phyloP scores from a whole-genome alignment of 2,113 vertebrate genomes.

The Neotragus moschatus region DNA sequence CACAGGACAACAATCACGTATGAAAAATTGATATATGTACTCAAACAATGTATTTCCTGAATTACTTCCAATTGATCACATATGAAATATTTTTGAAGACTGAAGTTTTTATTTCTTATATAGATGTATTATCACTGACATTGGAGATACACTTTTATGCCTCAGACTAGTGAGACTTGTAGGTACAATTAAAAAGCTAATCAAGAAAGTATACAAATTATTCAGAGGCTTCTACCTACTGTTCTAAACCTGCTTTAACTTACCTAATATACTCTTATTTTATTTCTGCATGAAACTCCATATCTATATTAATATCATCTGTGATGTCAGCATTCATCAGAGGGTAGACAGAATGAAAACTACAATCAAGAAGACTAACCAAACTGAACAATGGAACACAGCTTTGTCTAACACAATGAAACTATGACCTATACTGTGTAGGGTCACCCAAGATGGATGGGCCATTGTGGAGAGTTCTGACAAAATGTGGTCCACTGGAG shows the following conservation, averaged over 20 bases:
- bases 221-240: not conserved
- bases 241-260: not conserved
- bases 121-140: not conserved
- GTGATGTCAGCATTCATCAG: not conserved
- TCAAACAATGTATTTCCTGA: not conserved
- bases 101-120: not conserved
- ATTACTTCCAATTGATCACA: not conserved
- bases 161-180: not conserved
- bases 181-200: not conserved
- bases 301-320: not conserved
- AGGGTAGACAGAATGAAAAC: not conserved
- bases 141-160: not conserved
- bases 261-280: not conserved
- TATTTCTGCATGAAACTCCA: not conserved
- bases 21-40: not conserved
- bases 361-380: not conserved
- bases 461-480: not conserved
- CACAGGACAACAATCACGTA: not conserved
- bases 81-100: not conserved
- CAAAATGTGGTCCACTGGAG: not conserved
- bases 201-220: not conserved
- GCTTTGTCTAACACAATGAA: not conserved
- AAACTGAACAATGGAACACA: not conserved
- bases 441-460: not conserved
- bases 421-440: not conserved